Evolutionary conservation across 1,140 invertebrate genomes (phyloP).

Genomic region (Aradophagus sp.): DNA sequence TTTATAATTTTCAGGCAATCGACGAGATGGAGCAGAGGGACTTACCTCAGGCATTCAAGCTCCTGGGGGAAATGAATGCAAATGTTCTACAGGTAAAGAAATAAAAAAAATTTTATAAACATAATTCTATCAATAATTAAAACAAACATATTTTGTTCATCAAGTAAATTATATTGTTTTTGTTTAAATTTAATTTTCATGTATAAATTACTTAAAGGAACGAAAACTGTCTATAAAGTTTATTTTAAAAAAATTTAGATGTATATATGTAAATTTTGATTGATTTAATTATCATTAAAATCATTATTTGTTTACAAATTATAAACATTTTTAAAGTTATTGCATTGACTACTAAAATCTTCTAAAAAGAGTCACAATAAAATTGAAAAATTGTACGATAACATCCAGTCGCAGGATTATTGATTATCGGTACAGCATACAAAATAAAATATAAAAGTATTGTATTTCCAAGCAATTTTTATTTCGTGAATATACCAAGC

Average conservation of each 20-base stretch:
- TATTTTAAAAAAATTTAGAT: too few relatives aligned
- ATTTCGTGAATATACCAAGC: not conserved
- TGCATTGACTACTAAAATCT: too few relatives aligned
- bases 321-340: slow-evolving; percentile 1
- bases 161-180: not conserved
- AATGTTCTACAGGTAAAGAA: slow-evolving; percentile 79
- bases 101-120: not conserved
- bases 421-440: slow-evolving; percentile 35
- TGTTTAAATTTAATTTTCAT: too few relatives aligned
- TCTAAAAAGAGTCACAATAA: slow-evolving; percentile 6
- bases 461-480: too few relatives aligned
- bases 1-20: slow-evolving; percentile 77
- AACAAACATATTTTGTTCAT: too few relatives aligned
- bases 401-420: slow-evolving; percentile 24
- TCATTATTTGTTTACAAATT: too few relatives aligned
- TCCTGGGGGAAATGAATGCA: slow-evolving; percentile 86
- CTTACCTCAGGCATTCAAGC: slow-evolving; percentile 82
- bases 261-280: too few relatives aligned
- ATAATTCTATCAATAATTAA: not conserved
- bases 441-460: too few relatives aligned
- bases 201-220: too few relatives aligned
- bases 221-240: too few relatives aligned
- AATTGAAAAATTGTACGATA: slow-evolving; percentile 19
- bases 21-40: slow-evolving; percentile 81
- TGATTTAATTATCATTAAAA: too few relatives aligned